Conservation (phyloP, 2,797 vertebrate genomes). For the Sebastes steindachneri region DNA sequence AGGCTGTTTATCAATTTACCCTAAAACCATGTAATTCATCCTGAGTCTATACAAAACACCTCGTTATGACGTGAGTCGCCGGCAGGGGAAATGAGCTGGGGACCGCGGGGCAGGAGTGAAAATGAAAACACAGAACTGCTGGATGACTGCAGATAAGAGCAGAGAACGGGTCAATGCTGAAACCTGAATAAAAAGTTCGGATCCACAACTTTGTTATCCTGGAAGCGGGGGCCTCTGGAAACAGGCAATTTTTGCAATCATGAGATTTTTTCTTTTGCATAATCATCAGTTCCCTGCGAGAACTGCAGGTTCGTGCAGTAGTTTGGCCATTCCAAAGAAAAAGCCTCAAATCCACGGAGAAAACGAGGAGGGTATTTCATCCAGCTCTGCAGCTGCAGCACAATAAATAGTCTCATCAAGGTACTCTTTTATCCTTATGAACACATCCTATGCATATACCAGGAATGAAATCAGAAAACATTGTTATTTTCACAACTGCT, state of each 20-base stretch:
- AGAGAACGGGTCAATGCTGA: constrained; percentile 14
- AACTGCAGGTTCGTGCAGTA: background rate
- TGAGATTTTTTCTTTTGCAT: constrained; percentile 22
- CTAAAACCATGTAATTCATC: constrained; percentile 24
- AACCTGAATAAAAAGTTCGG: constrained; percentile 14
- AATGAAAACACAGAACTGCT: constrained; percentile 27
- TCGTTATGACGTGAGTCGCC: background rate
- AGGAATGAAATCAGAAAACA: background rate
- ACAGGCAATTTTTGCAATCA: constrained; percentile 1
- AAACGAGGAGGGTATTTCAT: background rate
- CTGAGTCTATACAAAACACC: constrained; percentile 38
- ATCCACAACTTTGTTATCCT: constrained; percentile 9
- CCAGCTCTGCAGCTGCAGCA: background rate
- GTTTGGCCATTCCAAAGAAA: background rate
- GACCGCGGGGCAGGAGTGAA: background rate
- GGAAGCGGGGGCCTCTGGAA: background rate
- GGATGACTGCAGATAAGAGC: constrained; percentile 31
- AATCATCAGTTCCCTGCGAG: constrained; percentile 15
- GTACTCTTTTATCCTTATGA: background rate
- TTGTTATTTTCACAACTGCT: background rate
- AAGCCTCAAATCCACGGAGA: background rate
- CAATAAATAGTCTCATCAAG: background rate
- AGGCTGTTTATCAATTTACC: constrained; percentile 27
- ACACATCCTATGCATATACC: background rate
- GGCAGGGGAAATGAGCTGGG: constrained; percentile 7